Base-by-base conservation (phyloP, 2,888 invertebrate species). In the Atethmia centrago region DNA sequence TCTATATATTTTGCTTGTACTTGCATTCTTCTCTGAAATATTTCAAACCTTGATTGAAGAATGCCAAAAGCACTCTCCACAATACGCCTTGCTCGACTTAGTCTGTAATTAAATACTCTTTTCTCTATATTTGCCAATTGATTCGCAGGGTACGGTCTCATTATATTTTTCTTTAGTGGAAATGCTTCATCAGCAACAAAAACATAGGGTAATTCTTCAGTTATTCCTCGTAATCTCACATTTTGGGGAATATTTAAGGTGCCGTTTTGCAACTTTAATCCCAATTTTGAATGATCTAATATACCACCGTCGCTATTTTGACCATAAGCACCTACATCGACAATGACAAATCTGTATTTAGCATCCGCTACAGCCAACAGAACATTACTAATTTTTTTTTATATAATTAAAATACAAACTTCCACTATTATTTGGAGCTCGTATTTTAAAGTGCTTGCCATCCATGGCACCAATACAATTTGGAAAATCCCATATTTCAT, bases 101-200 rank as follows among this genome's bases (percentile, higher is more conserved):
- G 67, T 47, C 75, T 62, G 56, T 67, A 67, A 71, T 77, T 71
- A 40, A 40, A 65, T 64, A 68, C 45, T 51, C 31, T 65, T 71
- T 69, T 69, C 47, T 77, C 59, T 71, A 25, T 19, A 62, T 66
- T 47, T 53, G 31, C 45, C 65, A 62, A 45, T 66, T 62, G 71
- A 61, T 70, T 45, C 63, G 56, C 61, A 51, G 76, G 76, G 71
- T 62, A 76, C 21, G 76, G 76, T 58, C 76, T 55, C 71, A 76
- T 67, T 71, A 71, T 75, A 63, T 75, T 71, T 71, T 75, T 71
- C 7, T 71, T 31, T 51, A 75, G 70, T 21, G 70, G 74, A 36
- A 36, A 36, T 36, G 74, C 70, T 69, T 74, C 70, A 74, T 74
- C 74, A 31, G 47, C 69, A 69, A 69, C 64, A 64, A 74, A 74